Percentiles rank a stretch among this genome's conserved stretches.
These are phyloP conservation scores for Muscicapa striata DNA, from an alignment of 2,797 vertebrate genomes.

Conservation along the genomic window DNA sequence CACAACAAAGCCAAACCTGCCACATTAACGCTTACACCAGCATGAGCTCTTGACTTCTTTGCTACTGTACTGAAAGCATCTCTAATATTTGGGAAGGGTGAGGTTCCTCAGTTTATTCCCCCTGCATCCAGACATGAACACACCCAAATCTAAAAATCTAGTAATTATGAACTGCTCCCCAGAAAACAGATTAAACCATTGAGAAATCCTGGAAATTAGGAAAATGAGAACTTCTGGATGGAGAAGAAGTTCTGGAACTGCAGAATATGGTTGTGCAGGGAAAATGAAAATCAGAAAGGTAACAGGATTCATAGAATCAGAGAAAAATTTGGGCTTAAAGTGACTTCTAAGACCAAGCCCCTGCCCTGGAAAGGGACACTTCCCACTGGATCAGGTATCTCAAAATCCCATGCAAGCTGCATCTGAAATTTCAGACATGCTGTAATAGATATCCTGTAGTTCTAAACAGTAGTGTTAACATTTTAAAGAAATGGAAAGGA, in stretches of 20 bases:
- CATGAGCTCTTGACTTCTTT: background rate
- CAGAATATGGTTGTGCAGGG: background rate
- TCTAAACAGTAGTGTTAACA: fast-evolving
- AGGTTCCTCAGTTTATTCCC: background rate
- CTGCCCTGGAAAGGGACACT: too few species aligned
- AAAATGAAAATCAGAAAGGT: background rate
- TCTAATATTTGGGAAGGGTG: background rate
- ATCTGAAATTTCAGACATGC: background rate
- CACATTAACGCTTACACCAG: background rate
- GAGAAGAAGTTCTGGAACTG: background rate
- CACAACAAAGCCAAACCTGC: background rate
- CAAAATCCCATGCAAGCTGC: background rate
- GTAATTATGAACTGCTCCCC: background rate
- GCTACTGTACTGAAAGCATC: background rate
- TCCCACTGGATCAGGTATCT: background rate
- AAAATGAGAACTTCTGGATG: background rate
- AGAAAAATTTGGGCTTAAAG: background rate
- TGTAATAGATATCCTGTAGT: fast-evolving
- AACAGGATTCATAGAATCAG: background rate
- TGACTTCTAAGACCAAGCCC: fast-evolving
- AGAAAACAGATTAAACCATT: background rate
- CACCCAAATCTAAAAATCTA: background rate
- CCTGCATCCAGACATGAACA: background rate
- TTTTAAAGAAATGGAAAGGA: background rate
- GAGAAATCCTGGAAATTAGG: background rate